These are phyloP conservation scores for Drosophila ambigua DNA, from an alignment of 1,140 invertebrate genomes.

Conservation along the genomic window DNA sequence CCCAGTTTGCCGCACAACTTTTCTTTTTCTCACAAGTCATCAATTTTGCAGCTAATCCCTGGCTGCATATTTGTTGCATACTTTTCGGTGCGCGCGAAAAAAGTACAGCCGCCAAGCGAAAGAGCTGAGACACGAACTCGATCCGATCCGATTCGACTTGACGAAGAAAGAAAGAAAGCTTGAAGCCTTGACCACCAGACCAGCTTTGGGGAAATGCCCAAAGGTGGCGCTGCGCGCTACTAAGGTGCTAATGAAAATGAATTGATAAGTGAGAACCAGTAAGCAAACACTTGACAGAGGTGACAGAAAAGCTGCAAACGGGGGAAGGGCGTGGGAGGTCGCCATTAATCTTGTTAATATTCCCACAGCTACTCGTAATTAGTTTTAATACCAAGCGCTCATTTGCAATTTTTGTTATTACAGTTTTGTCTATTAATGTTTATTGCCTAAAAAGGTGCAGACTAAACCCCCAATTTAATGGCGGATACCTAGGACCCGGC, in stretches of 20 bases:
- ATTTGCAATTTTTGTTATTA: too few relatives aligned
- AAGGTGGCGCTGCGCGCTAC: constrained; percentile 7
- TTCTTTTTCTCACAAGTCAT: constrained; percentile 47
- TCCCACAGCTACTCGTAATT: too few relatives aligned
- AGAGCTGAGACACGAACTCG: constrained; percentile 73
- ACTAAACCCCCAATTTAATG: too few relatives aligned
- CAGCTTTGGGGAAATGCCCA: neutral
- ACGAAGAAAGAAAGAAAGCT: constrained; percentile 51
- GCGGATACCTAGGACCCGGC: too few relatives aligned
- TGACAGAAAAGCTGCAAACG: neutral
- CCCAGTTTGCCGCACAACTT: constrained; percentile 57
- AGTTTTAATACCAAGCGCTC: too few relatives aligned
- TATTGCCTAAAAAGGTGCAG: too few relatives aligned
- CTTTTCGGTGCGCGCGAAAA: constrained; percentile 23
- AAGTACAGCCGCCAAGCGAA: constrained; percentile 39
- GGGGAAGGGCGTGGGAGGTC: neutral
- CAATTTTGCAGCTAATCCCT: neutral
- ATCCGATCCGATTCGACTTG: neutral
- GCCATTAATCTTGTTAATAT: too few relatives aligned
- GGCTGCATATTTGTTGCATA: constrained; percentile 35
- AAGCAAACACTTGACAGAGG: neutral
- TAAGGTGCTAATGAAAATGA: constrained; percentile 4
- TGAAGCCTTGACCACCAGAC: neutral
- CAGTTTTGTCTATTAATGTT: too few relatives aligned
- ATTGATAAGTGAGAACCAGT: neutral